phyloP scores from a whole-genome alignment of 2,113 vertebrate species.

The Taurulus bubalis region DNA sequence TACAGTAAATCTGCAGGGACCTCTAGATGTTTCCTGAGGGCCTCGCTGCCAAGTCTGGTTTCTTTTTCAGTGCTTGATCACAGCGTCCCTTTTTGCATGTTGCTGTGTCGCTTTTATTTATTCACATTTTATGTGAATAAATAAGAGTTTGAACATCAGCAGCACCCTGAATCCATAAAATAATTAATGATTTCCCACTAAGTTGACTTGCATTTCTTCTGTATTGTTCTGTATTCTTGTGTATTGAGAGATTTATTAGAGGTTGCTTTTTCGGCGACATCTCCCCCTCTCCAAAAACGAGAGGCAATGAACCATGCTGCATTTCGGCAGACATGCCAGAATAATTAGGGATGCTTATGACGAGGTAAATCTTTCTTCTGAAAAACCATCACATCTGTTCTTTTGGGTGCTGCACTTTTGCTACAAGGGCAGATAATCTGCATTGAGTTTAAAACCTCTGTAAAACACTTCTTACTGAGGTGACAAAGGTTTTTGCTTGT shows the following conservation, averaged over 20 bases:
- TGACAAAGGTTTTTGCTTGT: conserved; percentile 25
- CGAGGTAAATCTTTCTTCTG: neutral
- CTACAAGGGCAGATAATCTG: neutral
- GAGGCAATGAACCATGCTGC: conserved; percentile 5
- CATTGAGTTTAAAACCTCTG: conserved; percentile 12
- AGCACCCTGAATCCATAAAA: neutral
- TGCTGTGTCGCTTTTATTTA: conserved; percentile 8
- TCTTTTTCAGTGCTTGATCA: conserved; percentile 7
- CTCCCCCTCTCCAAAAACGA: conserved; percentile 8
- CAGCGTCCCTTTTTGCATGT: neutral
- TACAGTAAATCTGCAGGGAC: conserved; percentile 20
- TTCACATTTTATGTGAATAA: neutral
- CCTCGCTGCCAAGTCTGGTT: conserved; percentile 15
- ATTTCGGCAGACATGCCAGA: conserved; percentile 4
- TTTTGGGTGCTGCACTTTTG: neutral
- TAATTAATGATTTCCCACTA: neutral
- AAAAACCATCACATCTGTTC: neutral
- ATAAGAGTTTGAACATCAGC: neutral
- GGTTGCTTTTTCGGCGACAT: conserved; percentile 4
- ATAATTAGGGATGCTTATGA: neutral
- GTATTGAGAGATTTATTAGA: conserved; percentile 8
- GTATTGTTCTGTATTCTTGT: neutral
- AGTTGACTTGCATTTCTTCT: neutral
- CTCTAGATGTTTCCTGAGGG: conserved; percentile 27
- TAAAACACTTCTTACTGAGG: conserved; percentile 6